Conservation (phyloP, 1,140 invertebrate species). For the Colletes latitarsis region DNA sequence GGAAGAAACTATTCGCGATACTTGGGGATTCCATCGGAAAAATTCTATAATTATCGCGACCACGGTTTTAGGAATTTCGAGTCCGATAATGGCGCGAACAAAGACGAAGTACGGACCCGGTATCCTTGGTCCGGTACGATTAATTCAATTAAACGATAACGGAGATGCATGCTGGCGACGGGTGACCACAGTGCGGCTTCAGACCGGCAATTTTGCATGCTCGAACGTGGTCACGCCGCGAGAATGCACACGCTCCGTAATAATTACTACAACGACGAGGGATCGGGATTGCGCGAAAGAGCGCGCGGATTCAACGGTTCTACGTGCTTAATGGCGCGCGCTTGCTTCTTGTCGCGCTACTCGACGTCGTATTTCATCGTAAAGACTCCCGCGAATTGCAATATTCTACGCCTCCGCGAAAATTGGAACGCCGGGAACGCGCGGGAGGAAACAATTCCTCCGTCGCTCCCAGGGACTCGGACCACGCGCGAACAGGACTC, state of each 20-base stretch:
- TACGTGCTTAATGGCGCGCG: constrained; percentile 50
- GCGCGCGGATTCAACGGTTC: constrained; percentile 47
- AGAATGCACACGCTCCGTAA: constrained; percentile 54
- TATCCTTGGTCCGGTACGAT: constrained; percentile 28
- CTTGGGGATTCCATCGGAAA: too few relatives aligned
- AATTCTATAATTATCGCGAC: too few relatives aligned
- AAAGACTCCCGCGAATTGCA: constrained; percentile 3
- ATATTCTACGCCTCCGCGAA: not conserved
- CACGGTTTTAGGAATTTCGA: too few relatives aligned
- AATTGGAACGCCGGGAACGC: not conserved
- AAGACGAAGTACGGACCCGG: constrained; percentile 7
- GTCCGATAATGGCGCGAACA: not conserved
- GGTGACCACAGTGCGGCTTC: constrained; percentile 44
- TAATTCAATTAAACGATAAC: constrained; percentile 65
- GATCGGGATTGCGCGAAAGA: constrained; percentile 48
- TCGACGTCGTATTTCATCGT: constrained; percentile 13
- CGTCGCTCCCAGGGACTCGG: too few relatives aligned
- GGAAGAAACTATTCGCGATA: too few relatives aligned
- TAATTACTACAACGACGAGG: constrained; percentile 58
- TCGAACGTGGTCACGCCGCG: constrained; percentile 49
- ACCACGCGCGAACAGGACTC: too few relatives aligned
- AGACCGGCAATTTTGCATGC: constrained; percentile 59
- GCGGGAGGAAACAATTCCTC: not conserved
- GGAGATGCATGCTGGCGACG: constrained; percentile 50
- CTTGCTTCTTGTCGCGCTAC: constrained; percentile 23